phyloP scores from a whole-genome alignment of 2,797 vertebrate species.

The Staurois parvus region DNA sequence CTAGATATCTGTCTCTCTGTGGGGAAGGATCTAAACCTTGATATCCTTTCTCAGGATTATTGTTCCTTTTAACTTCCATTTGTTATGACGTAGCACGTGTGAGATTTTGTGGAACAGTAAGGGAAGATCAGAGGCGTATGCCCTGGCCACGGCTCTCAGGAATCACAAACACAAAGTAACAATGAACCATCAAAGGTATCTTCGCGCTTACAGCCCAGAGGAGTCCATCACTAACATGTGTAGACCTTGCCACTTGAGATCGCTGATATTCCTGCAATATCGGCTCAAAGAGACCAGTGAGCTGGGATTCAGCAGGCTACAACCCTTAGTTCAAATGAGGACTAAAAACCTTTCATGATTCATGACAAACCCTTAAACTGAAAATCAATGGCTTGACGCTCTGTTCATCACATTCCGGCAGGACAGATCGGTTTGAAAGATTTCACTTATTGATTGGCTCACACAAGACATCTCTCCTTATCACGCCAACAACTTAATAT shows the following conservation, averaged over 20 bases:
- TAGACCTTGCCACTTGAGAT: conserved; percentile 28
- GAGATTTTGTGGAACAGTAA: background rate
- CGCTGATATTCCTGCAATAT: conserved; percentile 4
- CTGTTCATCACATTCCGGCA: conserved; percentile 52
- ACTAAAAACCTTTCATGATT: conserved; percentile 59
- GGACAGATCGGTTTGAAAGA: conserved; percentile 60
- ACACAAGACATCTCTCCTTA: conserved; percentile 51
- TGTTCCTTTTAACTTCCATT: conserved; percentile 7
- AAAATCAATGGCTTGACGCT: conserved; percentile 58
- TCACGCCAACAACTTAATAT: conserved; percentile 44
- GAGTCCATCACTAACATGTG: conserved; percentile 6
- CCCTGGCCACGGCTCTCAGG: conserved; percentile 5
- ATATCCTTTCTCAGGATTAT: background rate
- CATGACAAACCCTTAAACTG: conserved; percentile 60
- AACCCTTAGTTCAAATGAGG: conserved; percentile 55
- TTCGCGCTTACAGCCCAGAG: conserved; percentile 13
- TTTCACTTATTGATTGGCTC: conserved; percentile 57
- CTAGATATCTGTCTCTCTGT: background rate
- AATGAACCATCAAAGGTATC: conserved; percentile 34
- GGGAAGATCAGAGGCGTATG: conserved; percentile 30
- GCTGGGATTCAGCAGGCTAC: conserved; percentile 20
- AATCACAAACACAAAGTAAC: conserved; percentile 28
- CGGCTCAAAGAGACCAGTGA: conserved; percentile 18
- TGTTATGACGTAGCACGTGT: background rate
- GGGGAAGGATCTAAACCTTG: background rate